Conservation (phyloP, 2,888 invertebrate genomes). For the Scaptomyza flava region DNA sequence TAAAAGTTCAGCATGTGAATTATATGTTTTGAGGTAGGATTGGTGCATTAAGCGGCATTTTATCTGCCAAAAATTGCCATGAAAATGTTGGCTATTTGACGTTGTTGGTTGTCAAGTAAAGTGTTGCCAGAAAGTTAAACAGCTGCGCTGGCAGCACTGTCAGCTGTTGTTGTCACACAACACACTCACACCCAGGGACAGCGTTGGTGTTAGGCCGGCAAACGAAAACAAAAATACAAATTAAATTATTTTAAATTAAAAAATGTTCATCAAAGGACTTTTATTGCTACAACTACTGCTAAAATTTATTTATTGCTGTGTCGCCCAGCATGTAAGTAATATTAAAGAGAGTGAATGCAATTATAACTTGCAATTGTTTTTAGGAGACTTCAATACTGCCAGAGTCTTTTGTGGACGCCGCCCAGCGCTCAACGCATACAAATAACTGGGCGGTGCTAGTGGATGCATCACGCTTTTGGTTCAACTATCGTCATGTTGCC, state of each 20-base stretch:
- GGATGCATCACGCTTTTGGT: constrained; percentile 99
- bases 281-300: constrained; percentile 6
- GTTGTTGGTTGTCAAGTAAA: constrained; percentile 18
- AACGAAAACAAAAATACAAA: constrained; percentile 18
- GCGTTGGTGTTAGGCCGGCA: constrained; percentile 41
- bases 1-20: constrained; percentile 7
- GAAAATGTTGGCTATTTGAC: constrained; percentile 31
- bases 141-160: constrained; percentile 16
- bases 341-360: neutral
- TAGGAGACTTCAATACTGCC: constrained; percentile 69
- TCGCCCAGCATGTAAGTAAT: constrained; percentile 30
- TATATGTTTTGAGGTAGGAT: constrained; percentile 57
- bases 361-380: neutral
- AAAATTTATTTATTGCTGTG: constrained; percentile 9
- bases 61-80: constrained; percentile 18
- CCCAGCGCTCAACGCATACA: constrained; percentile 88
- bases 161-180: constrained; percentile 28
- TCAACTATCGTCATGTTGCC: constrained; percentile 99
- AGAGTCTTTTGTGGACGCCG: constrained; percentile 79
- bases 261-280: constrained; percentile 30
- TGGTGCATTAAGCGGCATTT: neutral
- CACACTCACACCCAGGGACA: constrained; percentile 16
- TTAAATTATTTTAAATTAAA: constrained; percentile 4
- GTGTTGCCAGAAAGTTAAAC: constrained; percentile 34
- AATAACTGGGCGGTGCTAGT: constrained; percentile 99